A percentile compares a stretch with the other conserved stretches of the same genome.
These are phyloP conservation scores for Trissolcus japonicus DNA, from an alignment of 2,888 invertebrate genomes.

Conservation along the genomic window DNA sequence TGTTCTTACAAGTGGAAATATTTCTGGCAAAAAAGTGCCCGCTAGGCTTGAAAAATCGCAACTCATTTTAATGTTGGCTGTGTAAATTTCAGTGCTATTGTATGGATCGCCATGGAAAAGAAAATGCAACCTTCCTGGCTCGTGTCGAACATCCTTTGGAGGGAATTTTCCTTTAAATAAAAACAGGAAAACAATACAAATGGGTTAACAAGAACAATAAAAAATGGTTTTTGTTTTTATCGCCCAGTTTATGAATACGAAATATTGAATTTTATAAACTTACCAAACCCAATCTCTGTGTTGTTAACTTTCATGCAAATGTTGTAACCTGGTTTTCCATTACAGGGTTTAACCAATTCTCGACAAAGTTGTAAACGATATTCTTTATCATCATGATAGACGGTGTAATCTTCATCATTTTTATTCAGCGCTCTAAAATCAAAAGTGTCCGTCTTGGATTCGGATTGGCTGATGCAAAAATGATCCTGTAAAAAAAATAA, in stretches of 20 bases:
- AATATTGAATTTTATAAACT: neutral
- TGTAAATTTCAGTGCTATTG: conserved; percentile 57
- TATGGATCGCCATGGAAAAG: conserved; percentile 67
- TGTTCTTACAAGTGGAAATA: conserved; percentile 60
- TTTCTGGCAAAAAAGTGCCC: conserved; percentile 57
- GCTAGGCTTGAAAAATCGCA: conserved; percentile 63
- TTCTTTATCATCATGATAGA: conserved; percentile 32
- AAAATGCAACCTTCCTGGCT: conserved; percentile 59
- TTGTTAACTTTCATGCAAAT: conserved; percentile 63
- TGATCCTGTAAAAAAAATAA: neutral
- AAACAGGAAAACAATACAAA: no score
- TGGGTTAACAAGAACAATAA: no score
- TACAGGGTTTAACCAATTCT: conserved; percentile 62
- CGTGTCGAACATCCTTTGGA: conserved; percentile 48
- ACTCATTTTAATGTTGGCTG: conserved; percentile 63
- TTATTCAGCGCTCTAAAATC: conserved; percentile 27
- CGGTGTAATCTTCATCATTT: conserved; percentile 34
- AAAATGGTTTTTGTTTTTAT: no score
- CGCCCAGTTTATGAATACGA: no score
- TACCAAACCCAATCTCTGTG: conserved; percentile 67
- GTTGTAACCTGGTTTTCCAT: conserved; percentile 61
- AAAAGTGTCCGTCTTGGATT: conserved; percentile 1
- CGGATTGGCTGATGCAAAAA: conserved; percentile 20
- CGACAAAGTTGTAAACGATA: conserved; percentile 64
- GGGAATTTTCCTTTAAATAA: conserved; percentile 62